Evolutionary conservation across 1,140 invertebrate species (phyloP), one percentile per base, ranked within the genome.

Genomic region (Helicoverpa armigera): DNA sequence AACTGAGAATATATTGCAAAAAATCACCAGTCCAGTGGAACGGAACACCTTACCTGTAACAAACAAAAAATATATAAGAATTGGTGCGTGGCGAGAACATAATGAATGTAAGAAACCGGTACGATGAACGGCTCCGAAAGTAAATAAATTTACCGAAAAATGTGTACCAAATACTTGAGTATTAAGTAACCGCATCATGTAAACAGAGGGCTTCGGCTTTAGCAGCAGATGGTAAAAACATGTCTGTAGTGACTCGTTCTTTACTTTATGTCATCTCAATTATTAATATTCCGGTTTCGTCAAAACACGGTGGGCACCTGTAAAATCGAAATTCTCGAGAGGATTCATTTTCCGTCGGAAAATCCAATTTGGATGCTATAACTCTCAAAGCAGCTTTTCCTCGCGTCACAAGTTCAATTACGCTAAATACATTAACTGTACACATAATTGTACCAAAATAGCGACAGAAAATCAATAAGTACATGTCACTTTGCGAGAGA

Each of bases 41-140:
- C 60, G 78, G 70, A 84, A 79, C 76, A 67, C n/a, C 35, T 84
- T 84, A 84, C 82, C 82, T 84, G 82, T 12, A 84, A 84, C 82
- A 84, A 84, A 70, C 16, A 61, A 82, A 82, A 63, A 77, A 54
- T 18, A 31, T 53, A 43, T 78, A 12, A 69, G 61, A 78, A 54
- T 56, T 56, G n/a, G 51, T 75, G 72, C 60, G 60, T 78, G 56
- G 51, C 60, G 48, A 54, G 61, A 70, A 72, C 35, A 31, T 35
- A 75, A 75, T 75, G 16, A 35, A 61, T 61, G 63, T 18, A 61
- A 56, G 18, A 61, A 69, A 69, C 48, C 65, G 65, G 65, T 69
- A 35, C 35, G 65, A 43, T 7, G 58, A 3, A 18, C 48, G 50
- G 69, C 16, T 69, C 51, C 16, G 23, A 50, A 23, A 11, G 5